phyloP scores from a whole-genome alignment of 1,140 invertebrate species.

The Asbolus verrucosus region DNA sequence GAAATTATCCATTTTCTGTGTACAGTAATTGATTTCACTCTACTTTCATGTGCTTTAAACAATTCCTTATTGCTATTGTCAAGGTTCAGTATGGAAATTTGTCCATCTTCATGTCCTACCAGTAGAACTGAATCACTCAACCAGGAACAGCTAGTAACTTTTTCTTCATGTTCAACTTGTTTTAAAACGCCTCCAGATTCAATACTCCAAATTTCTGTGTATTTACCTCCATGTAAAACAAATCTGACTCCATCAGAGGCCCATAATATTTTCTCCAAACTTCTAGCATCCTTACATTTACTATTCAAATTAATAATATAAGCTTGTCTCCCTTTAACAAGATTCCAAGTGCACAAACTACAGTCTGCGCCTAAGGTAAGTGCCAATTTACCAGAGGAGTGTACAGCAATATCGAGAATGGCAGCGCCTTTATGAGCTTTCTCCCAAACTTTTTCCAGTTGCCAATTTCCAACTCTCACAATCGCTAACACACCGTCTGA shows the following conservation, averaged over 20 bases:
- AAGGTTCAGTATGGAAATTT: conserved; percentile 66
- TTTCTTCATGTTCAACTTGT: conserved; percentile 71
- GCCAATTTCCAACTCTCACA: conserved; percentile 86
- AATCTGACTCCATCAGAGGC: conserved; percentile 79
- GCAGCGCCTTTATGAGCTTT: conserved; percentile 77
- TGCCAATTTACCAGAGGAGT: conserved; percentile 90
- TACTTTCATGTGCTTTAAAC: conserved; percentile 72
- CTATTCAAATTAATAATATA: conserved; percentile 87
- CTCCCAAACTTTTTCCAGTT: conserved; percentile 81
- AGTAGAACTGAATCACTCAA: conserved; percentile 72
- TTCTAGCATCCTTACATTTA: conserved; percentile 70
- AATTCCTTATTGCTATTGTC: conserved; percentile 64
- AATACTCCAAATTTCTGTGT: conserved; percentile 82
- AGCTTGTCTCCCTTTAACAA: conserved; percentile 89
- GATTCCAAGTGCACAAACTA: conserved; percentile 91
- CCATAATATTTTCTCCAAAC: conserved; percentile 72
- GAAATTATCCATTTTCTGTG: conserved; percentile 66
- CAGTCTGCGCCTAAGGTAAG: conserved; percentile 88
- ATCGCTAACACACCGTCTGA: conserved; percentile 88
- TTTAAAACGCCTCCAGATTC: conserved; percentile 76
- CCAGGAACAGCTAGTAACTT: conserved; percentile 75
- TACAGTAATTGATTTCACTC: conserved; percentile 76
- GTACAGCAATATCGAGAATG: conserved; percentile 80
- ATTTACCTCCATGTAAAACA: conserved; percentile 76
- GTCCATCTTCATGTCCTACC: conserved; percentile 79